These are phyloP conservation scores for Crotalus adamanteus DNA, from an alignment of 2,797 vertebrate genomes.

Conservation along the genomic window DNA sequence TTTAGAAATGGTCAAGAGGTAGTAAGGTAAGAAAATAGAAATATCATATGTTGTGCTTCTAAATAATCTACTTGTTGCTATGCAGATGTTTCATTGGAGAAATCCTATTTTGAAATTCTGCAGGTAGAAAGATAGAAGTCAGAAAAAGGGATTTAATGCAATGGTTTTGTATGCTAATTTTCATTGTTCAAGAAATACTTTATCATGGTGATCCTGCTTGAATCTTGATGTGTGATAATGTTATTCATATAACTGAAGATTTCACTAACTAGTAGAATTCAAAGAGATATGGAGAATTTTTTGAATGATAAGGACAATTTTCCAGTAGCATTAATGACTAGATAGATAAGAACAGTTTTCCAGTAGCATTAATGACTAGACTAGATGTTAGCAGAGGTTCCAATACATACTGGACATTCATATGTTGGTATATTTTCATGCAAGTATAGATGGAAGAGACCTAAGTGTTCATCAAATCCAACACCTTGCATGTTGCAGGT, in stretches of 20 bases:
- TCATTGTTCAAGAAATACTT: not conserved
- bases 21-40: not conserved
- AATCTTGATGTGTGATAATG: not conserved
- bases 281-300: too few species aligned
- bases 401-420: not conserved
- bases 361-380: not conserved
- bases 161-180: not conserved
- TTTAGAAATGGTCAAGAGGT: slow-evolving; percentile 7
- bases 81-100: not conserved
- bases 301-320: not conserved
- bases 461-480: not conserved
- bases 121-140: not conserved
- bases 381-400: not conserved
- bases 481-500: not conserved
- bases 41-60: rapidly evolving
- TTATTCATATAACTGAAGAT: not conserved
- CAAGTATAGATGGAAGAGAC: not conserved
- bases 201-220: not conserved
- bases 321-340: not conserved
- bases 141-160: not conserved
- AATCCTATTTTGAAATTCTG: not conserved
- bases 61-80: not conserved
- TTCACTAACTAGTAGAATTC: not conserved
- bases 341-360: not conserved
- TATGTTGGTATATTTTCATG: not conserved